Evolutionary conservation across 2,113 vertebrate species (phyloP), one percentile per base, ranked within the genome.

Genomic region (Engraulis encrasicolus): DNA sequence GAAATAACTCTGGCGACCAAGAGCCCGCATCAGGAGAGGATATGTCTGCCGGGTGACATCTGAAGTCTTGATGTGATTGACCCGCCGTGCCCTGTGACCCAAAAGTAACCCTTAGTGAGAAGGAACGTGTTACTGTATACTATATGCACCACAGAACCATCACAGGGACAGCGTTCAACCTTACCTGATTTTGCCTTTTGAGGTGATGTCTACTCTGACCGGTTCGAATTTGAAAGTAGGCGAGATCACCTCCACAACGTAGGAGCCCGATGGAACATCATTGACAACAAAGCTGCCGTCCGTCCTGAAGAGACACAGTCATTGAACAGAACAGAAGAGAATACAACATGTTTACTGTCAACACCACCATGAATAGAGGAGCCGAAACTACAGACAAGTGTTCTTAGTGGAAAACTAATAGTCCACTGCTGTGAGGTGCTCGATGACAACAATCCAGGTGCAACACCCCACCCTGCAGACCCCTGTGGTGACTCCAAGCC

Each of bases 151-250:
- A 23, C 27, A 27, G 1, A 23, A 27, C 34, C 34, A 31, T 71
- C 15, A 71, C 1, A 31, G 1, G 1, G 12, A 34, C 66, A 74
- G 31, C 17, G 31, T 31, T n/a, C 18, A 3, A 14, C 34, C 83
- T 94, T 90, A 99, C 98, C 98, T 98, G 97, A 99, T 99, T 95
- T 99, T 99, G 50, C 98, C 98, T 91, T 99, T 99, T 84, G 98
- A 98, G 80, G 98, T 99, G 86, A 99, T 99, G 89, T 99, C 98
- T n/a, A 99, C 98, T 91, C 98, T 94, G 37, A 97, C 95, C 0
- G 98, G 96, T 50, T 99, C 98, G 93, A 99, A 99, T 88, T 94
- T 97, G 83, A 96, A 97, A 50, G 94, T 95, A 40, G 98, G 97
- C 14, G 96, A 97, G 88, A 97, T 91, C 80, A 99, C 91, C 93